A percentile compares a stretch with the other conserved stretches of the same genome.
Conservation (phyloP, 2,797 vertebrate species). For the Sandelia bainsii region DNA sequence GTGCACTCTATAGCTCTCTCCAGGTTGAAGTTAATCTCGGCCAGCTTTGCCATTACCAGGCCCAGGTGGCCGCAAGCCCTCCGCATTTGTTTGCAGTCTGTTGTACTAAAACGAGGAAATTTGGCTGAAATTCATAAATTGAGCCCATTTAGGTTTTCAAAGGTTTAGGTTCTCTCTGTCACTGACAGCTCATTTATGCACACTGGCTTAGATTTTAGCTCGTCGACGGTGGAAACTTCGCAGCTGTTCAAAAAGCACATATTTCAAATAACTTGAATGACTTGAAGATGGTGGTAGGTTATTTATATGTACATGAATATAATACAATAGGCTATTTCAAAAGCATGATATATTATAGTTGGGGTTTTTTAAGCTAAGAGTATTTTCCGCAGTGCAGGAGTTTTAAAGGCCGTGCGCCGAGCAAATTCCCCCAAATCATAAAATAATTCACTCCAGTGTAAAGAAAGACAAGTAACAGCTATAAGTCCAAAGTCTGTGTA, state of each 20-base stretch:
- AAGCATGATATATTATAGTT: not conserved
- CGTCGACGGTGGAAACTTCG: constrained; percentile 43
- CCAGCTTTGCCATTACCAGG: constrained; percentile 78
- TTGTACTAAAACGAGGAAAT: constrained; percentile 52
- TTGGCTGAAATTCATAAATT: constrained; percentile 68
- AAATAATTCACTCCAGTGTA: constrained; percentile 36
- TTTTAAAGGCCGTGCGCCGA: constrained; percentile 13
- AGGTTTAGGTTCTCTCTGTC: constrained; percentile 6
- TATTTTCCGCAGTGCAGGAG: not conserved
- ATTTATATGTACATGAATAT: constrained; percentile 41
- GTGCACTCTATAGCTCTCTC: constrained; percentile 66
- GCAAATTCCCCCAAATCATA: constrained; percentile 12
- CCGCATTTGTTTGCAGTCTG: constrained; percentile 57
- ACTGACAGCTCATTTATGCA: constrained; percentile 58
- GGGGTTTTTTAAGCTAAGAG: not conserved
- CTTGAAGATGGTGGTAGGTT: constrained; percentile 14
- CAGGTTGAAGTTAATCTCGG: constrained; percentile 77
- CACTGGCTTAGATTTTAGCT: constrained; percentile 39
- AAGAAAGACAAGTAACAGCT: constrained; percentile 29
- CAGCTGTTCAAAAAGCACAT: constrained; percentile 27
- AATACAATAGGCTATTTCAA: constrained; percentile 20
- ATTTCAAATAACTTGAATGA: constrained; percentile 50
- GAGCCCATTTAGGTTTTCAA: constrained; percentile 57
- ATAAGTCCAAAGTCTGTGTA: constrained; percentile 14
- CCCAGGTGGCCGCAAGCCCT: constrained; percentile 69